These are phyloP conservation scores for Mirounga angustirostris DNA, from an alignment of 2,113 vertebrate species.

Conservation along the genomic window DNA sequence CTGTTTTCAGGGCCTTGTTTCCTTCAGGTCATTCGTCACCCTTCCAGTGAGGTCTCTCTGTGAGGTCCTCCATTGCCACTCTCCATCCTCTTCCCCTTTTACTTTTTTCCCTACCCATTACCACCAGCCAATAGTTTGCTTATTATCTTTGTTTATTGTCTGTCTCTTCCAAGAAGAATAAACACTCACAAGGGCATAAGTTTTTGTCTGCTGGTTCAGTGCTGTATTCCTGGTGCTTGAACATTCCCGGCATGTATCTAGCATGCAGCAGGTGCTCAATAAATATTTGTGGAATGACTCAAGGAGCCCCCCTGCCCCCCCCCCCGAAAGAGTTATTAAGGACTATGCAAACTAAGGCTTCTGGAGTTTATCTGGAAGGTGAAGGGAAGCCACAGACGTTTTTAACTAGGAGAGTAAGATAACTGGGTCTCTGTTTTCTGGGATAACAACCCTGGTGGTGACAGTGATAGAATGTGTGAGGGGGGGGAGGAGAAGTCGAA, in stretches of 20 bases:
- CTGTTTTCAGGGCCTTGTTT: neutral
- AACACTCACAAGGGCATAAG: neutral
- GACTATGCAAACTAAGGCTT: neutral
- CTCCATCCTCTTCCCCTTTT: neutral
- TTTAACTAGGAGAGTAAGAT: neutral
- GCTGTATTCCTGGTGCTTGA: neutral
- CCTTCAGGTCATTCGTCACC: neutral
- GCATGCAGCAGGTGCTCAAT: neutral
- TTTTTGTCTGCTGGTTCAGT: neutral
- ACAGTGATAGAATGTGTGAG: neutral
- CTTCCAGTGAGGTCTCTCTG: neutral
- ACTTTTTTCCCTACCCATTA: neutral
- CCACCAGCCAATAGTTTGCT: neutral
- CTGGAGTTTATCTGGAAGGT: neutral
- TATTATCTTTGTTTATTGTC: neutral
- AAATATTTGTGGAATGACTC: neutral
- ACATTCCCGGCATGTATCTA: too few species aligned
- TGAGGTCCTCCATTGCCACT: neutral
- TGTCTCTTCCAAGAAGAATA: neutral
- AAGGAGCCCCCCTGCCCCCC: neutral
- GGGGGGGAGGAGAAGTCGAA: neutral
- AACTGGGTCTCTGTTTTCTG: neutral
- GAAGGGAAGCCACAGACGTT: neutral
- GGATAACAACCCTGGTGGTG: conserved; percentile 1
- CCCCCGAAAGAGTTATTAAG: neutral